These are phyloP conservation scores for Saccostrea echinata DNA, from an alignment of 1,140 invertebrate genomes.

Conservation along the genomic window DNA sequence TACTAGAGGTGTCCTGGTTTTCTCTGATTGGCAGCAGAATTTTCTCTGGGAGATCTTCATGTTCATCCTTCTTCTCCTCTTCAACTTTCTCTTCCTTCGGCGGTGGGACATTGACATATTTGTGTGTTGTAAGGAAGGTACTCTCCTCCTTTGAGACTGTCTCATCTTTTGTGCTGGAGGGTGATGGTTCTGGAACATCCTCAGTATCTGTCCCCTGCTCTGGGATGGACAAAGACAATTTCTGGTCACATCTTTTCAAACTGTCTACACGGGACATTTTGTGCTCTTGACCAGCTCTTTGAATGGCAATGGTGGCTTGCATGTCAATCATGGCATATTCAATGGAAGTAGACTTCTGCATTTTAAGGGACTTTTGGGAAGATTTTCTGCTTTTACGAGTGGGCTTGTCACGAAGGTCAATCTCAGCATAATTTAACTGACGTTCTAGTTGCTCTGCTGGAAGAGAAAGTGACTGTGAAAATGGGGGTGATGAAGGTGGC, in stretches of 20 bases:
- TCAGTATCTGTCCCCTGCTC: not conserved
- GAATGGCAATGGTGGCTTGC: conserved; percentile 72
- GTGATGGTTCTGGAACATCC: not conserved
- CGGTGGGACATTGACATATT: conserved; percentile 39
- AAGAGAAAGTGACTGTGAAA: conserved; percentile 51
- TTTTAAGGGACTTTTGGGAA: conserved; percentile 56
- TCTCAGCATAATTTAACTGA: conserved; percentile 76
- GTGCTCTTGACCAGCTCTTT: conserved; percentile 73
- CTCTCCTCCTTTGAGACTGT: not conserved
- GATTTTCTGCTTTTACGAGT: conserved; percentile 55
- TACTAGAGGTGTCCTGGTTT: conserved; percentile 39
- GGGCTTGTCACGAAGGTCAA: conserved; percentile 53
- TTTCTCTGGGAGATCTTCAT: conserved; percentile 14
- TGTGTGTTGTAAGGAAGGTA: conserved; percentile 34
- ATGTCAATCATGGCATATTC: conserved; percentile 77
- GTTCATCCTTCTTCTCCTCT: not conserved
- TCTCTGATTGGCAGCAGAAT: conserved; percentile 41
- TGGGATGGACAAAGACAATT: conserved; percentile 42
- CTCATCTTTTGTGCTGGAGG: not conserved
- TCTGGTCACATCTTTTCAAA: conserved; percentile 50
- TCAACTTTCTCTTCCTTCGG: conserved; percentile 21
- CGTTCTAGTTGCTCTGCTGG: conserved; percentile 65
- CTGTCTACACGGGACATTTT: conserved; percentile 72
- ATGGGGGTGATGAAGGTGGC: conserved; percentile 64
- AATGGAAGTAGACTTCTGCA: conserved; percentile 61